Base-by-base conservation (phyloP, 2,888 invertebrate species). In the Ophion ellenae region DNA sequence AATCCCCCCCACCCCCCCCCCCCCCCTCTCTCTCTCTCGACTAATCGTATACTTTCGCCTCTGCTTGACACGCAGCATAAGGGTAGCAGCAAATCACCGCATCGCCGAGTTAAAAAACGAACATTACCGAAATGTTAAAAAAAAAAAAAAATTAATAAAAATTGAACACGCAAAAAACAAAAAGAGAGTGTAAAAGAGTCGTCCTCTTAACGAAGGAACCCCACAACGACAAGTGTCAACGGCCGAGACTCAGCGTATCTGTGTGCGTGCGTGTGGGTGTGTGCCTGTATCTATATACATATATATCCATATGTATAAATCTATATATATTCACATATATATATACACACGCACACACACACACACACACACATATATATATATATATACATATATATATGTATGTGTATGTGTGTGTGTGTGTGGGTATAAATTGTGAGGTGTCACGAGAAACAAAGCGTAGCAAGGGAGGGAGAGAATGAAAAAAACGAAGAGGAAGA, bases 41-140 rank as follows among this genome's bases (percentile, higher is more conserved):
- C 92, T 94, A 94, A 93, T 93, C 88, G 90, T 91, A 91, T 89
- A 92, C 91, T 93, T 92, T 93, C 92, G 93, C 92, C 91, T 93
- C 91, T 94, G 93, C 93, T 93, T 93, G 90, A 92, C 91, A 93
- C 89, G 93, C 93, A 94, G 94, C 94, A 92, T 94, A 94, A 94
- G 89, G 93, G 92, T 93, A 92, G 87, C 88, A 88, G 88, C 86
- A 79, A 87, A 79, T 83, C 88, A 80, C 84, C 81, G 86, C 86
- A 87, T 83, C 85, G 81, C 86, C 84, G 84, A 85, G 76, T 87
- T 87, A 84, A 83, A 75, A 57, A 82, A 83, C 75, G 71, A 78
- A n/a, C 40, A 75, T 75, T 66, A 77, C 69, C 20, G 57, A 76
- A 77, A 77, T 64, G 40, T 74, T 77, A 64, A 67, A 11, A 36